Evolutionary conservation across 1,140 invertebrate species (phyloP).

Genomic region (Hylyphantes graminicola): DNA sequence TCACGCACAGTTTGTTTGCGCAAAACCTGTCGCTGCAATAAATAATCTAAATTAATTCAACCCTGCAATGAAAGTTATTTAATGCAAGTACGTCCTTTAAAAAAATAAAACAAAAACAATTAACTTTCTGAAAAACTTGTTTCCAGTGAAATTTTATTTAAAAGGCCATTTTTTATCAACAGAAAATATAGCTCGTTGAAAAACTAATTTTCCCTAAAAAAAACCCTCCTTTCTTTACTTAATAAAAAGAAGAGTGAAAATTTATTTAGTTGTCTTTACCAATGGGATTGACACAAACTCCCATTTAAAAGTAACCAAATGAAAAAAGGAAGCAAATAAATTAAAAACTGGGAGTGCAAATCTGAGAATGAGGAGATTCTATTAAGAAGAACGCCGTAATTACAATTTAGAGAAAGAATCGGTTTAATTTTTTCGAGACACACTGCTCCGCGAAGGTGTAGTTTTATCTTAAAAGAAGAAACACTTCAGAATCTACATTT

Average conservation of each 20-base stretch:
- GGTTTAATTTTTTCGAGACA: constrained; percentile 47
- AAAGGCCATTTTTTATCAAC: neutral
- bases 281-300: constrained; percentile 54
- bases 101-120: neutral
- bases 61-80: no score
- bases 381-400: constrained; percentile 44
- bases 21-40: no score
- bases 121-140: neutral
- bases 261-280: constrained; percentile 52
- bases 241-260: constrained; percentile 14
- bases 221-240: constrained; percentile 8
- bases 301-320: constrained; percentile 38
- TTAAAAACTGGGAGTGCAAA: constrained; percentile 40
- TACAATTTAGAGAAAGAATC: constrained; percentile 44
- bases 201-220: constrained; percentile 52
- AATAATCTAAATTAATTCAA: no score
- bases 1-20: no score
- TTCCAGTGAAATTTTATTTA: neutral
- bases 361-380: constrained; percentile 56
- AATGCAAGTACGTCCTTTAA: no score
- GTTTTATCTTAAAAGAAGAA: constrained; percentile 33
- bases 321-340: constrained; percentile 45
- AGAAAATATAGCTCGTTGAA: constrained; percentile 42
- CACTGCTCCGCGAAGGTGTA: constrained; percentile 28
- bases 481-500: constrained; percentile 32